Percentiles rank a stretch among this genome's conserved stretches.
phyloP scores from a whole-genome alignment of 2,797 vertebrate genomes.

The Antennarius maculatus region DNA sequence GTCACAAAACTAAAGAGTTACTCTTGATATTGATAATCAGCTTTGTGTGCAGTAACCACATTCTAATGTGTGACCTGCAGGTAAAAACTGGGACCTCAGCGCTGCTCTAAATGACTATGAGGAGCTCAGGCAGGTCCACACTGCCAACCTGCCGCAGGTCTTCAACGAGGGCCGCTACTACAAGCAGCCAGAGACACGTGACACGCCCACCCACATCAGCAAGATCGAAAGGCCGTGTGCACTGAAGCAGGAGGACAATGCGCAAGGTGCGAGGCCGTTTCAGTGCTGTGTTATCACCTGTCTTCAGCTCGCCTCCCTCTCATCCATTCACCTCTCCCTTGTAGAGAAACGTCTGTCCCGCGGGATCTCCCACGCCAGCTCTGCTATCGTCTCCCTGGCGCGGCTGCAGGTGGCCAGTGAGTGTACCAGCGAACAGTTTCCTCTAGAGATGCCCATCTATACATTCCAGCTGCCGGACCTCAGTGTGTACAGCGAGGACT shows the following conservation, averaged over 20 bases:
- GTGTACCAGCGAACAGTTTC: slow-evolving; percentile 94
- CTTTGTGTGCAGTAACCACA: not conserved
- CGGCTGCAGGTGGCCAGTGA: slow-evolving; percentile 94
- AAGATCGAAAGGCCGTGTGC: slow-evolving; percentile 87
- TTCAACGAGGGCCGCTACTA: slow-evolving; percentile 94
- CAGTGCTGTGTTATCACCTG: not conserved
- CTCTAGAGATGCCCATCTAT: slow-evolving; percentile 98
- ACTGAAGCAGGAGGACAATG: slow-evolving; percentile 92
- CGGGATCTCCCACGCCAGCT: slow-evolving; percentile 98
- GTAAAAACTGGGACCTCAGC: slow-evolving; percentile 99
- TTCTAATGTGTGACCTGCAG: slow-evolving; percentile 70
- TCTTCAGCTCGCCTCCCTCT: slow-evolving; percentile 9
- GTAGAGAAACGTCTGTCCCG: slow-evolving; percentile 96
- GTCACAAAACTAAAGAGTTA: not conserved
- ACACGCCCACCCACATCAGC: slow-evolving; percentile 86
- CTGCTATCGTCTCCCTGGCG: slow-evolving; percentile 95
- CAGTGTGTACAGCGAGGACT: slow-evolving; percentile 98
- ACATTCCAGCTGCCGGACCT: slow-evolving; percentile 99
- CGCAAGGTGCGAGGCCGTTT: slow-evolving; percentile 85
- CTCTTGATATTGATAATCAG: too few species aligned
- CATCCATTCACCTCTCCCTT: not conserved
- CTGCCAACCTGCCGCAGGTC: slow-evolving; percentile 94
- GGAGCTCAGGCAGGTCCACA: slow-evolving; percentile 97
- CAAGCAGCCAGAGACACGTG: slow-evolving; percentile 86
- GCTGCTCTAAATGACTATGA: slow-evolving; percentile 96